Percentiles rank a stretch among this genome's conserved stretches.
Evolutionary conservation across 2,888 invertebrate species (phyloP).

Genomic region (Chelonus formosanus): DNA sequence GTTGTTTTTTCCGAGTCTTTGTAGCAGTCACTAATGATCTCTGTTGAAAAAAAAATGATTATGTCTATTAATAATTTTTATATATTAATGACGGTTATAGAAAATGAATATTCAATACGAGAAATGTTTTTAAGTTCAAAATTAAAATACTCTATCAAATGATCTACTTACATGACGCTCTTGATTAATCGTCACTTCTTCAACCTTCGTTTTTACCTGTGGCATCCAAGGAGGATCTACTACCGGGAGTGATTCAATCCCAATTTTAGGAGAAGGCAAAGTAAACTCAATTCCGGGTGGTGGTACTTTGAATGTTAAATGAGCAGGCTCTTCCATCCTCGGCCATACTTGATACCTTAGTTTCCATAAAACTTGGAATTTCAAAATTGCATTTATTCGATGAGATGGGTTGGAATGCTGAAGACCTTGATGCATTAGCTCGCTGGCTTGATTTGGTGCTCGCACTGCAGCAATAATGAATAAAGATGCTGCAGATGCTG

Average conservation of each 20-base stretch:
- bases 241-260: slow-evolving; percentile 91
- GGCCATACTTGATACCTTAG: slow-evolving; percentile 99
- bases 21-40: slow-evolving; percentile 96
- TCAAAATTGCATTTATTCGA: slow-evolving; percentile 83
- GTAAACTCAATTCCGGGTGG: slow-evolving; percentile 99
- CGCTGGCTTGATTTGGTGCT: slow-evolving; percentile 87
- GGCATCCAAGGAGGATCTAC: slow-evolving; percentile 99
- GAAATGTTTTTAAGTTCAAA: too few relatives aligned
- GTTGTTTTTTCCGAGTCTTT: slow-evolving; percentile 97
- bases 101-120: too few relatives aligned
- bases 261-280: slow-evolving; percentile 97
- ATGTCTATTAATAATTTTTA: too few relatives aligned
- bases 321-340: slow-evolving; percentile 98
- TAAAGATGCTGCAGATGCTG: slow-evolving; percentile 85
- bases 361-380: slow-evolving; percentile 96
- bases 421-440: slow-evolving; percentile 88
- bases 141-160: too few relatives aligned
- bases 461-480: slow-evolving; percentile 94
- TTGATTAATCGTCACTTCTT: slow-evolving; percentile 98
- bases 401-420: slow-evolving; percentile 84
- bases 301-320: slow-evolving; percentile 95
- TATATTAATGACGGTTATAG: too few relatives aligned
- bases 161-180: slow-evolving; percentile 84
- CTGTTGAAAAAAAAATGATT: slow-evolving; percentile 64
- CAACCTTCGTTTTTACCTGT: slow-evolving; percentile 96